These are phyloP conservation scores for Austrofundulus limnaeus DNA, from an alignment of 2,113 vertebrate genomes.

Conservation along the genomic window DNA sequence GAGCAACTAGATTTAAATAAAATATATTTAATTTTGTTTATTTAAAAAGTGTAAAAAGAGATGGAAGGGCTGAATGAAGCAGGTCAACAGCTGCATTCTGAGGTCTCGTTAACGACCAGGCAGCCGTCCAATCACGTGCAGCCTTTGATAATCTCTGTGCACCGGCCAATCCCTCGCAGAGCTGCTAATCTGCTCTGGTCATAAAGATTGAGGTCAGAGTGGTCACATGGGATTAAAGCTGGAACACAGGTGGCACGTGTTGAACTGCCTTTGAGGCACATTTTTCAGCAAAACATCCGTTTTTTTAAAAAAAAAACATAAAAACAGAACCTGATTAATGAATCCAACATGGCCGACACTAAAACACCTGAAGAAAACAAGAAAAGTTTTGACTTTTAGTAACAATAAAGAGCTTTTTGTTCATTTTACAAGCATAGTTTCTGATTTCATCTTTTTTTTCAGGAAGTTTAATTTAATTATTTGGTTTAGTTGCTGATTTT, in stretches of 20 bases:
- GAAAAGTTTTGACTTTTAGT: background rate
- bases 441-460: too few species aligned
- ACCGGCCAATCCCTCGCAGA: slow-evolving; percentile 47
- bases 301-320: background rate
- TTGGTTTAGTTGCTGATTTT: too few species aligned
- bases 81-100: slow-evolving; percentile 21
- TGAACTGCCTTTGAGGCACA: background rate
- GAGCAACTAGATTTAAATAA: background rate
- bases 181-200: slow-evolving; percentile 58
- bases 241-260: slow-evolving; percentile 35
- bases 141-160: slow-evolving; percentile 46
- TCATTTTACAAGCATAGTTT: background rate
- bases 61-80: background rate
- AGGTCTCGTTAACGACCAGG: slow-evolving; percentile 22
- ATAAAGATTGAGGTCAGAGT: slow-evolving; percentile 69
- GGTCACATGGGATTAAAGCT: slow-evolving; percentile 58
- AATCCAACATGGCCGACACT: slow-evolving; percentile 13
- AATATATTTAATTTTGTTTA: background rate
- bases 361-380: background rate
- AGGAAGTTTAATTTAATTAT: too few species aligned
- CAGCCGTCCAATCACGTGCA: slow-evolving; percentile 56
- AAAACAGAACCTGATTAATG: slow-evolving; percentile 5
- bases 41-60: background rate
- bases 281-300: background rate
- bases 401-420: background rate